A percentile compares a stretch with the other conserved stretches of the same genome.
Evolutionary conservation across 2,113 vertebrate genomes (phyloP).

Genomic region (Corynorhinus townsendii): DNA sequence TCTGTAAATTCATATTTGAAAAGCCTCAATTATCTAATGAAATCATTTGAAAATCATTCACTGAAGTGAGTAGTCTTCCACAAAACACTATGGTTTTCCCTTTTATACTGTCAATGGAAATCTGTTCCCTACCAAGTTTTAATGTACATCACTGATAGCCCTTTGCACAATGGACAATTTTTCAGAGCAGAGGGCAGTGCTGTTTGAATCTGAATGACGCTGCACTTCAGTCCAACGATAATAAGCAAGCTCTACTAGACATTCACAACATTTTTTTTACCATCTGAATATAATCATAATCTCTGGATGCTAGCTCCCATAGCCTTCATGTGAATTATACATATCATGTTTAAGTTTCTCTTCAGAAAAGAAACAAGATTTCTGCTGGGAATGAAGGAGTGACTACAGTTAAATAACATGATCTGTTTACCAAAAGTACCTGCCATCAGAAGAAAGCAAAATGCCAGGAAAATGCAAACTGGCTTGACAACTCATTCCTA

Average conservation of each 20-base stretch:
- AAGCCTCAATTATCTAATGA: slow-evolving; percentile 65
- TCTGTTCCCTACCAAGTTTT: slow-evolving; percentile 48
- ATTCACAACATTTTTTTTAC: slow-evolving; percentile 28
- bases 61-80: slow-evolving; percentile 52
- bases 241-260: slow-evolving; percentile 51
- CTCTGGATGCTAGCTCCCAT: slow-evolving; percentile 10
- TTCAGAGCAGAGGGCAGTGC: slow-evolving; percentile 30
- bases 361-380: slow-evolving; percentile 30
- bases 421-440: slow-evolving; percentile 31
- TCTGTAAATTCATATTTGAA: slow-evolving; percentile 54
- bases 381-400: not conserved
- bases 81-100: slow-evolving; percentile 45
- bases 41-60: slow-evolving; percentile 68
- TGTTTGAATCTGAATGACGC: slow-evolving; percentile 69
- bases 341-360: slow-evolving; percentile 17
- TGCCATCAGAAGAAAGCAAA: slow-evolving; percentile 6
- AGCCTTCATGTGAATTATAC: slow-evolving; percentile 30
- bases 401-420: slow-evolving; percentile 3
- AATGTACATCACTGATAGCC: slow-evolving; percentile 28
- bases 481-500: not conserved
- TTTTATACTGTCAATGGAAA: slow-evolving; percentile 49
- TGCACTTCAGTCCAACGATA: slow-evolving; percentile 47
- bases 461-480: slow-evolving; percentile 2
- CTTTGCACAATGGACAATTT: slow-evolving; percentile 45
- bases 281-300: slow-evolving; percentile 40